phyloP scores from a whole-genome alignment of 2,888 invertebrate genomes.

The Prenolepis imparis region DNA sequence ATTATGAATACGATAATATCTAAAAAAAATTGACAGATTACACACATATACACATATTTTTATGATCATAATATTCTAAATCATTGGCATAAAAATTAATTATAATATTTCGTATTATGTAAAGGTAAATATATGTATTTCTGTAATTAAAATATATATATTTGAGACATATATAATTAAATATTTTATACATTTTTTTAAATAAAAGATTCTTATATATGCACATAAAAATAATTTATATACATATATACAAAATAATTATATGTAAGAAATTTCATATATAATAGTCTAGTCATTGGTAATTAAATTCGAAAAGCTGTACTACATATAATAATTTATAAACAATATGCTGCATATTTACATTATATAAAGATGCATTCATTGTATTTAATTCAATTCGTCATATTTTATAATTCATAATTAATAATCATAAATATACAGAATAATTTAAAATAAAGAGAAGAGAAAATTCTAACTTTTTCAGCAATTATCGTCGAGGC shows the following conservation, averaged over 20 bases:
- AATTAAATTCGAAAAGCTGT: conserved; percentile 3
- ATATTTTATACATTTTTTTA: conserved; percentile 6
- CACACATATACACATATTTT: background rate
- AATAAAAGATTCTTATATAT: conserved; percentile 11
- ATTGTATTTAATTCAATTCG: background rate
- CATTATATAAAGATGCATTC: background rate
- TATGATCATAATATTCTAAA: conserved; percentile 4
- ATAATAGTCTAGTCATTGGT: conserved; percentile 34
- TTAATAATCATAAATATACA: conserved; percentile 19
- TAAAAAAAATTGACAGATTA: background rate
- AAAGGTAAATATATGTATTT: background rate
- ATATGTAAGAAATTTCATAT: conserved; percentile 34
- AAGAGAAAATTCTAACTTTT: background rate
- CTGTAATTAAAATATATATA: background rate
- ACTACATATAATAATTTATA: conserved; percentile 32
- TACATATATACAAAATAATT: conserved; percentile 19
- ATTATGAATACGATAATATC: background rate
- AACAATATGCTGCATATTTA: conserved; percentile 1
- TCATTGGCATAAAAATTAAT: background rate
- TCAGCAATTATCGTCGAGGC: conserved; percentile 81
- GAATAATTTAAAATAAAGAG: background rate
- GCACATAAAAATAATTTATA: background rate
- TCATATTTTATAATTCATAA: conserved; percentile 17
- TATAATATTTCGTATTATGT: background rate
- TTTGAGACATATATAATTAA: background rate